These are phyloP conservation scores for Catalaphyllia jardinei DNA, from an alignment of 64 coral and sea anemone species.

Conservation along the genomic window DNA sequence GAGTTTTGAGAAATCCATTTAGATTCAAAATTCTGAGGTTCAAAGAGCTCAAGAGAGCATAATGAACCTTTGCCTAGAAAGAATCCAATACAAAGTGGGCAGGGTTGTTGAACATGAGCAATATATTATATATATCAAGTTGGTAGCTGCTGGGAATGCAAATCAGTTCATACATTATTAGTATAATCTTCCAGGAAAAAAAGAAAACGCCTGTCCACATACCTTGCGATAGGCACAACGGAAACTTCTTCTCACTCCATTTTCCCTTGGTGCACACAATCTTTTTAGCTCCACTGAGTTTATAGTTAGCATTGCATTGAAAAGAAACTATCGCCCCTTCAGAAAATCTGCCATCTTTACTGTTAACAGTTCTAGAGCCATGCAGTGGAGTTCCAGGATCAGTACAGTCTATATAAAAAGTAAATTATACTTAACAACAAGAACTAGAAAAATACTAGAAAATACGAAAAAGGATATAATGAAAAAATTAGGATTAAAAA, in stretches of 20 bases:
- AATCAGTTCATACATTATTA: neutral
- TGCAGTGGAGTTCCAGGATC: constrained; percentile 5
- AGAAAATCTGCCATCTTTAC: neutral
- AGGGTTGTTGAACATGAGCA: no score
- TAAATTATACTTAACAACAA: neutral
- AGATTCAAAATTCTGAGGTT: no score
- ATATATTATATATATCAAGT: no score
- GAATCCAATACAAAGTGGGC: no score
- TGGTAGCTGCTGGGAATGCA: no score
- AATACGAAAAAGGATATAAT: no score
- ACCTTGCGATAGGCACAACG: neutral
- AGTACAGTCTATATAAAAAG: neutral
- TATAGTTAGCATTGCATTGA: neutral
- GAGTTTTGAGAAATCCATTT: no score
- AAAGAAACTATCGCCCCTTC: neutral
- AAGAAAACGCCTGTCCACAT: neutral
- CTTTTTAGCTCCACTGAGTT: neutral
- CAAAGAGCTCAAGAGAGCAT: no score
- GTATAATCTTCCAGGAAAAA: neutral
- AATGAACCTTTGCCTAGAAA: no score
- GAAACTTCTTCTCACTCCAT: constrained; percentile 10
- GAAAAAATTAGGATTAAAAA: no score
- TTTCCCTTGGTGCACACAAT: neutral
- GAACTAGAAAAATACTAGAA: no score
- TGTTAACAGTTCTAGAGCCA: neutral